phyloP scores from a whole-genome alignment of 37 sponge, comb jelly and placozoan species.

The Tethya wilhelma region DNA sequence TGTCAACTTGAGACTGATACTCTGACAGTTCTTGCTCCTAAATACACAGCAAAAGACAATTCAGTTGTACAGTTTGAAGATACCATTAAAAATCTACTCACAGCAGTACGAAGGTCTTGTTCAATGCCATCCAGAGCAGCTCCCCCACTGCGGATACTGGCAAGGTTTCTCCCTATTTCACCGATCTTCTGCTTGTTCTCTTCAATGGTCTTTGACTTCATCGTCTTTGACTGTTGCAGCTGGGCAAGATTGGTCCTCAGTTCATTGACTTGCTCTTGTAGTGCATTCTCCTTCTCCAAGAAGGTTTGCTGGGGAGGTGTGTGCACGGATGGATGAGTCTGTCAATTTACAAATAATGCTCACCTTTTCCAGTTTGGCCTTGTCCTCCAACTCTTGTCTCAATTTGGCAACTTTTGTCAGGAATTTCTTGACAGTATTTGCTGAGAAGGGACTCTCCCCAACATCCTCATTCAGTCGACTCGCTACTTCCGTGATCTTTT shows the following conservation, averaged over 20 bases:
- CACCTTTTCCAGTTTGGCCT: conserved; percentile 32
- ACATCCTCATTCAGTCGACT: conserved; percentile 15
- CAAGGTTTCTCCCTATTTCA: conserved; percentile 21
- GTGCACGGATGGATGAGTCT: conserved; percentile 23
- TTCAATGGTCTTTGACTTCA: conserved; percentile 39
- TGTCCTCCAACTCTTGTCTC: conserved; percentile 17
- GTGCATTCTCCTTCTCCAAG: conserved; percentile 23
- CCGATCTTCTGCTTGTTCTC: conserved; percentile 51
- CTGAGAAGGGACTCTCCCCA: conserved; percentile 13
- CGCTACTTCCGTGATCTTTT: conserved; percentile 23
- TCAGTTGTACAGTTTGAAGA: neutral
- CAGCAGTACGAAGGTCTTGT: conserved; percentile 51
- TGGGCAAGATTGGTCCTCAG: conserved; percentile 56
- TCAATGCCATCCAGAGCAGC: conserved; percentile 52
- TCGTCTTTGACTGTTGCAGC: conserved; percentile 44
- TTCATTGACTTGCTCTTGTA: conserved; percentile 43
- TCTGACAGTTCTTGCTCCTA: conserved; percentile 69
- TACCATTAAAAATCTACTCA: neutral
- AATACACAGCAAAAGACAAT: neutral
- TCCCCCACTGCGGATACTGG: conserved; percentile 35
- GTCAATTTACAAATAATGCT: too few relatives aligned
- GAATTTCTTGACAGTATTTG: conserved; percentile 10
- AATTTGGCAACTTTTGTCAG: conserved; percentile 16
- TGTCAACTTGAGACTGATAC: conserved; percentile 29
- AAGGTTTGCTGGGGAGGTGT: conserved; percentile 35